A percentile compares a stretch with the other conserved stretches of the same genome.
Evolutionary conservation across 2,113 vertebrate species (phyloP).

Genomic region (Macroglossus sobrinus): DNA sequence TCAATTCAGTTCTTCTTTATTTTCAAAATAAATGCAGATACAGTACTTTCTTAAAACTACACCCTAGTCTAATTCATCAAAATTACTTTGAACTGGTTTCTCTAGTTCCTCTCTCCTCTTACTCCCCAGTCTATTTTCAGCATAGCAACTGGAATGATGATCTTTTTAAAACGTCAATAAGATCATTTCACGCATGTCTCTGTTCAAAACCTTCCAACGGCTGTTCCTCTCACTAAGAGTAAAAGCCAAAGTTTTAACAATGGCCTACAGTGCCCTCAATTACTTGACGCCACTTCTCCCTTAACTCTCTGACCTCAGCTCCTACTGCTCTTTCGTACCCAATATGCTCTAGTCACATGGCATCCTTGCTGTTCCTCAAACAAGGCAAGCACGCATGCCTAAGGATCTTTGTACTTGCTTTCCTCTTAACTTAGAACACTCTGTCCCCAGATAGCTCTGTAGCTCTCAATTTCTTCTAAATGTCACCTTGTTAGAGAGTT

Average conservation of each 20-base stretch:
- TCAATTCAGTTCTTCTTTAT: neutral
- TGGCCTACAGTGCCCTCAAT: neutral
- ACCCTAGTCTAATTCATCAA: neutral
- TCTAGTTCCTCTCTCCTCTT: neutral
- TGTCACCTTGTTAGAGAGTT: neutral
- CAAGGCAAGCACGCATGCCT: neutral
- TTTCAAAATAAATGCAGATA: neutral
- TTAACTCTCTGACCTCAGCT: neutral
- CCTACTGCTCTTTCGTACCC: neutral
- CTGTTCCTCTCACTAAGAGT: neutral
- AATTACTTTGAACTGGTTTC: slow-evolving; percentile 10
- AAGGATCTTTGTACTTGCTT: neutral
- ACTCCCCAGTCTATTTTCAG: neutral
- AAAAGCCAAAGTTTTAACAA: slow-evolving; percentile 17
- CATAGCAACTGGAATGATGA: neutral
- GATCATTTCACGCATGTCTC: neutral
- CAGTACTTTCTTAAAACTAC: neutral
- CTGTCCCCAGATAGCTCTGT: neutral
- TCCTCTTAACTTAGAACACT: neutral
- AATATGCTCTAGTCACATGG: neutral
- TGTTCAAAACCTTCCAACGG: neutral
- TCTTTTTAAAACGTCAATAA: slow-evolving; percentile 9
- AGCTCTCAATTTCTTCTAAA: neutral
- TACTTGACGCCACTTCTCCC: neutral
- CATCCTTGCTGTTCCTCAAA: neutral